Base-by-base conservation (phyloP, 2,797 vertebrate species). In the Neostethus bicornis region DNA sequence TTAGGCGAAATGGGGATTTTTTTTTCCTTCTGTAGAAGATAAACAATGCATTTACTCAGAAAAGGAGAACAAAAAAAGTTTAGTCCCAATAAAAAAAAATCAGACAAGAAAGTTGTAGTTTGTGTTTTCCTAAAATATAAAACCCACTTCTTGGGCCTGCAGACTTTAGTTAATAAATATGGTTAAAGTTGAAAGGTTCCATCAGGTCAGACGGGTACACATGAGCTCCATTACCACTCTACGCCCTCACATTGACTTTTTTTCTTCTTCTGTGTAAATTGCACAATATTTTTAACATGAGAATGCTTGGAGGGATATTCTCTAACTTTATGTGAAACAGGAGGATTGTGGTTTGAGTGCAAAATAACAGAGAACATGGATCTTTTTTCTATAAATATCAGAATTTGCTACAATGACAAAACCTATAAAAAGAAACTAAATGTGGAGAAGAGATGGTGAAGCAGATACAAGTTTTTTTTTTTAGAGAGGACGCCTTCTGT, bases 351-450 rank as follows among this genome's bases (percentile, higher is more conserved):
- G 48, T 58, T 17, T 57, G 4, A 41, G 32, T 41, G 50, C 42
- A 37, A 34, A 57, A 48, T n/a, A 26, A 52, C 49, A 21, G 21
- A 53, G 0, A 24, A 16, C n/a, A 32, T 39, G 3, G 2, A 21
- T 31, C 6, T 47, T 59, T 38, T 62, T 52, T 55, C n/a, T 52
- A n/a, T 46, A 34, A 47, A 23, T 43, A 39, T 46, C 39, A 29
- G 23, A 59, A 17, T 23, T 51, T 42, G 35, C 50, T 17, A 3
- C 63, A 46, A 53, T 44, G 50, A 34, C 29, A 10, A 61, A 60
- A 51, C 47, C 48, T n/a, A n/a, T n/a, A n/a, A n/a, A 57, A 35
- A 47, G 46, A 57, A 38, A 62, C 32, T 38, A 42, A 35, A n/a
- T 62, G 54, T 42, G 47, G 47, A 4, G 12, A 32, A n/a, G 4